Evolutionary conservation across 2,888 invertebrate genomes (phyloP), one percentile per base, ranked within the genome.

Genomic region (Ernsta delagoae): DNA sequence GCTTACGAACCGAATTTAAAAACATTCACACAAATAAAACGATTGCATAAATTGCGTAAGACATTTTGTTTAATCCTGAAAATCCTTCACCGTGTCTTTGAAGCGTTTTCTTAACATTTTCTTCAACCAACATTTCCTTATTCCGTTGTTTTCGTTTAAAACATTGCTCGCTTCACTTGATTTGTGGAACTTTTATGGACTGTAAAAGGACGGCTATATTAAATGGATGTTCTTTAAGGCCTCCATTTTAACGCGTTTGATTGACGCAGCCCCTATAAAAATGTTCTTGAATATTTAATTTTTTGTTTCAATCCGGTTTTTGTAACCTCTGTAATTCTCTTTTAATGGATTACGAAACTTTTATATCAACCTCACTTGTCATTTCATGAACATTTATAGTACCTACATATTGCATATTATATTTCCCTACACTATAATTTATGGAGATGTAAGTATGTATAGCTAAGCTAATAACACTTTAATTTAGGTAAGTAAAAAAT

Each of bases 131-230:
- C 43, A 43, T 41, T 43, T 59, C 43, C 43, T 41, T 43, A 59
- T 59, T n/a, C 9, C 1, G 16, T 59, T 59, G 59, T 41, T 41
- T 43, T 24, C 43, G 4, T 48, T 54, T 54, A 34, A 56, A 45
- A 24, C 67, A 54, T 54, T 61, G 60, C 45, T 54, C 59, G 59
- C 67, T 50, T 63, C 45, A 64, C 64, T 70, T 45, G 62, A 63
- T 65, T 65, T 72, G 72, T 70, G 59, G 71, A 74, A 70, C 68
- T 79, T 85, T 86, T 85, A 88, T 81, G 75, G 83, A 70, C 81
- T 75, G 81, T 87, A 85, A 87, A 84, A 77, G 82, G 81, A 85
- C 82, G 77, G 85, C 81, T 86, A 83, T 82, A 85, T 86, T 86
- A 84, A 81, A 82, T 74, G 76, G 78, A 82, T 78, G 77, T 7